Conservation (phyloP, 1,140 invertebrate genomes). For the Nasonia giraulti region DNA sequence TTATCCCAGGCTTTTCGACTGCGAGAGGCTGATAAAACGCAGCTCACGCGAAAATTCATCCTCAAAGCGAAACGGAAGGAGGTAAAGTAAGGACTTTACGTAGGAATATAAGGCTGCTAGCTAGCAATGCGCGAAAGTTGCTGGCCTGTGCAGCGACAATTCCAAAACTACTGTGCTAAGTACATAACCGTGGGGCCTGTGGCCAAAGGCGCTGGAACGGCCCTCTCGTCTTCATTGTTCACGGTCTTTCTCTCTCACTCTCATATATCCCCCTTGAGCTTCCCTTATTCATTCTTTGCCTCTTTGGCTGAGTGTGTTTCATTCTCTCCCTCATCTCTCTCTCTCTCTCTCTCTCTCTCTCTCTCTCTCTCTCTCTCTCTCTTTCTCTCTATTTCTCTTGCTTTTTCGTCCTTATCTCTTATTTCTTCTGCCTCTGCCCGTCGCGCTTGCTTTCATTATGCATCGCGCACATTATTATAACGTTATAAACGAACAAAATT, state of each 20-base stretch:
- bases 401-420: background rate
- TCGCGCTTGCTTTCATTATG: background rate
- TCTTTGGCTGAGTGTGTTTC: slow-evolving; percentile 53
- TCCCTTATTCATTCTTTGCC: slow-evolving; percentile 59
- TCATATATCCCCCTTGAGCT: slow-evolving; percentile 47
- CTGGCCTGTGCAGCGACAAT: slow-evolving; percentile 63
- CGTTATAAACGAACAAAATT: background rate
- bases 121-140: slow-evolving; percentile 37
- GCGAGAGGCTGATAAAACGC: slow-evolving; percentile 12
- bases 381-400: slow-evolving; percentile 7
- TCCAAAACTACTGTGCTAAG: slow-evolving; percentile 70
- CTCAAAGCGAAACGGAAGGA: background rate
- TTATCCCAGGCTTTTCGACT: background rate
- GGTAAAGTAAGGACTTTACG: background rate
- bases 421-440: background rate
- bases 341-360: background rate
- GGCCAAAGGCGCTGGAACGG: slow-evolving; percentile 71
- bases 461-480: background rate
- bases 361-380: background rate
- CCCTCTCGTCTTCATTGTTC: slow-evolving; percentile 72
- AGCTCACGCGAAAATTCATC: too few species aligned
- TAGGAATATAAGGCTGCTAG: slow-evolving; percentile 16
- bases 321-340: background rate
- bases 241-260: slow-evolving; percentile 58
- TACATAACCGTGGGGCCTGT: slow-evolving; percentile 67